phyloP scores from a whole-genome alignment of 2,113 vertebrate genomes.

The Pao palembangensis region DNA sequence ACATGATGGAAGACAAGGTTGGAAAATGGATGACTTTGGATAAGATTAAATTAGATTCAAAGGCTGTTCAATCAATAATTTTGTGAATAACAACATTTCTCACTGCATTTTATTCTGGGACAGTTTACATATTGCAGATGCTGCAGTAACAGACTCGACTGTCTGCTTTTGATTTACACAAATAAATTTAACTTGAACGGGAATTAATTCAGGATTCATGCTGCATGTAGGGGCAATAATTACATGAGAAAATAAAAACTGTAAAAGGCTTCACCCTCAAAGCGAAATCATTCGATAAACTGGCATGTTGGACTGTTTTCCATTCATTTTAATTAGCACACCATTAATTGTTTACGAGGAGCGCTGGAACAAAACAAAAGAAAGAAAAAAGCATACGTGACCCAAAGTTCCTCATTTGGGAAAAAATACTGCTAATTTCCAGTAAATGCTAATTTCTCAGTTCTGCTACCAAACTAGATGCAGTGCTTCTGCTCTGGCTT shows the following conservation, averaged over 20 bases:
- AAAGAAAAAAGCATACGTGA: not conserved
- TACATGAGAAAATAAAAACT: constrained; percentile 1
- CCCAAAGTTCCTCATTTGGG: constrained; percentile 1
- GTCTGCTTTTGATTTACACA: not conserved
- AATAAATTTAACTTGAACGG: not conserved
- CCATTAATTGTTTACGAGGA: too few species aligned
- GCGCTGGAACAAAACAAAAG: not conserved
- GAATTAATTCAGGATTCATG: constrained; percentile 31
- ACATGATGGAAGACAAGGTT: not conserved
- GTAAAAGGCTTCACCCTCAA: constrained; percentile 13
- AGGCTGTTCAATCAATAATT: not conserved
- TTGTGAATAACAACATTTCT: not conserved
- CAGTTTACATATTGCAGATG: not conserved
- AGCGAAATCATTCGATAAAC: constrained; percentile 24
- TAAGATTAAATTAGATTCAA: not conserved
- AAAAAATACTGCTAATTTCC: constrained; percentile 9
- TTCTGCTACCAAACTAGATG: too few species aligned
- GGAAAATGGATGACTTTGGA: not conserved
- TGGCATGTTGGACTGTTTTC: not conserved
- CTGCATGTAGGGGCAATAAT: constrained; percentile 24
- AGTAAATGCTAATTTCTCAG: not conserved
- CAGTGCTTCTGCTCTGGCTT: not conserved
- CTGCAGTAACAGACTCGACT: not conserved
- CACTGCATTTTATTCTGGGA: not conserved
- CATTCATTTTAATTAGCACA: too few species aligned